These are phyloP conservation scores for Pangasius mekongensis DNA, from an alignment of 2,797 vertebrate species.

Conservation along the genomic window DNA sequence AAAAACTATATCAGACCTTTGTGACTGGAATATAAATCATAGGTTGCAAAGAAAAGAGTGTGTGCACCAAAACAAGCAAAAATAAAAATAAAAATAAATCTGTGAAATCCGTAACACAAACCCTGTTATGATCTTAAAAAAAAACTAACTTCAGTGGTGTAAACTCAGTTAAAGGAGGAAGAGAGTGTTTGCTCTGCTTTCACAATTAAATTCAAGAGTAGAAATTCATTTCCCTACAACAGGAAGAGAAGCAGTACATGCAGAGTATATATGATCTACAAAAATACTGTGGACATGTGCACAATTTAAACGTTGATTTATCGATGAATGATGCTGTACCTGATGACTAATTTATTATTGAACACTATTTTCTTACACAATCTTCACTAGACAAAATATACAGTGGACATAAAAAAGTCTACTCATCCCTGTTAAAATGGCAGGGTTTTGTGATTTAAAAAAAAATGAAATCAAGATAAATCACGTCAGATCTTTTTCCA, in stretches of 20 bases:
- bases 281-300: neutral
- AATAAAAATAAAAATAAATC: neutral
- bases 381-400: neutral
- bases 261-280: neutral
- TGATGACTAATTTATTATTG: neutral
- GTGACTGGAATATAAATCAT: neutral
- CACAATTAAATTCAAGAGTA: neutral
- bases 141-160: neutral
- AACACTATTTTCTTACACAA: neutral
- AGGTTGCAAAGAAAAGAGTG: neutral
- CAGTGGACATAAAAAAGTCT: neutral
- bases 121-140: neutral
- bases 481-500: neutral
- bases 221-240: constrained; percentile 9
- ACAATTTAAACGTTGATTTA: neutral
- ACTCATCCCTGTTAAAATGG: neutral
- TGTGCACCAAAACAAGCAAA: neutral
- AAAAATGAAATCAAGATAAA: neutral
- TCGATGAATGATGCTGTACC: neutral
- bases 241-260: neutral
- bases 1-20: neutral
- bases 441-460: neutral
- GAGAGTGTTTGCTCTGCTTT: neutral
- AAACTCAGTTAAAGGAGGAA: neutral
- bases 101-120: neutral